Evolutionary conservation across 1,140 invertebrate species (phyloP).

Genomic region (Drosophila funebris): DNA sequence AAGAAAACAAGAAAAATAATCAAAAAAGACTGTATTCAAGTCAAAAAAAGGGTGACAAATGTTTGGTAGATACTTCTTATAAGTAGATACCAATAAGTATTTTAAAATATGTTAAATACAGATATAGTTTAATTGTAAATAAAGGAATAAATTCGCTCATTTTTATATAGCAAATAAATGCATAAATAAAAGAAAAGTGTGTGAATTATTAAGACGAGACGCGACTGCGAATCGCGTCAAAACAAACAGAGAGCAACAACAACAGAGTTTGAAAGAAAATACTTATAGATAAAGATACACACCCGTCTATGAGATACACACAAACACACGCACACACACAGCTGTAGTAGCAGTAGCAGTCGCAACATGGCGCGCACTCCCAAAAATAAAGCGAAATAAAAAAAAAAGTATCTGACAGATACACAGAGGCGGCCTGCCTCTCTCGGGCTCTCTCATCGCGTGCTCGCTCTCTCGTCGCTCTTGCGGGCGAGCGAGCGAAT

Average conservation of each 20-base stretch:
- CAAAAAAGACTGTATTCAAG: too few species aligned
- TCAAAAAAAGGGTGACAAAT: background rate
- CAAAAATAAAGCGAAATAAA: slow-evolving; percentile 14
- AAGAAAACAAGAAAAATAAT: background rate
- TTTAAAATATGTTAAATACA: background rate
- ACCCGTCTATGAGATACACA: slow-evolving; percentile 28
- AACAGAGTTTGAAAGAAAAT: slow-evolving; percentile 40
- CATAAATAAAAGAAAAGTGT: slow-evolving; percentile 42
- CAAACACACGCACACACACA: slow-evolving; percentile 18
- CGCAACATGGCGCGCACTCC: slow-evolving; percentile 43
- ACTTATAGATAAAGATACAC: slow-evolving; percentile 47
- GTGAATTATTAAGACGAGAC: slow-evolving; percentile 58
- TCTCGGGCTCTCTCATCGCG: slow-evolving; percentile 7
- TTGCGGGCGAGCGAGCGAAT: background rate
- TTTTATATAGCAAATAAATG: slow-evolving; percentile 33
- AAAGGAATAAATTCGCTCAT: background rate
- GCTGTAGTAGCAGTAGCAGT: slow-evolving; percentile 36
- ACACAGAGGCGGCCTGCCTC: slow-evolving; percentile 41
- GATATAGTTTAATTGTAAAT: background rate
- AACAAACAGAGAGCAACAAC: slow-evolving; percentile 71
- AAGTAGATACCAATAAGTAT: background rate
- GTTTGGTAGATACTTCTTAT: background rate
- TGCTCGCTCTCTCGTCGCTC: slow-evolving; percentile 11
- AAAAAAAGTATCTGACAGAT: slow-evolving; percentile 47
- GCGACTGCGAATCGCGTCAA: slow-evolving; percentile 60